phyloP scores from a whole-genome alignment of 2,888 invertebrate species.

The Heliothis peltigera region DNA sequence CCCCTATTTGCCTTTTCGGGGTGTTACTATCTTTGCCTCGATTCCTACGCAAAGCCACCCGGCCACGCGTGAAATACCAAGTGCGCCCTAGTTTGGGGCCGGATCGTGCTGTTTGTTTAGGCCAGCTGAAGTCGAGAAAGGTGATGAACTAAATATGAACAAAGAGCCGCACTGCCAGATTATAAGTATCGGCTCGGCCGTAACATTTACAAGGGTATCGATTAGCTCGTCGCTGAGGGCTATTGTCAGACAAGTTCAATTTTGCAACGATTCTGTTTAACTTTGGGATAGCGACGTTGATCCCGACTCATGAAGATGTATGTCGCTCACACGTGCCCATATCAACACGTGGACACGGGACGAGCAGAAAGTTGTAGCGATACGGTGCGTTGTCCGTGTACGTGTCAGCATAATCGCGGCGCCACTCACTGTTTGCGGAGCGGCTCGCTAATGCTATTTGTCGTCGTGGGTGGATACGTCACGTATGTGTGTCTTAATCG shows the following conservation, averaged over 20 bases:
- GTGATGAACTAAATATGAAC: constrained; percentile 85
- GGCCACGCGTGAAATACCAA: constrained; percentile 89
- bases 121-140: constrained; percentile 78
- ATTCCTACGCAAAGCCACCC: constrained; percentile 85
- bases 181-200: constrained; percentile 74
- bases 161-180: constrained; percentile 74
- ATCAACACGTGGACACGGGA: constrained; percentile 74
- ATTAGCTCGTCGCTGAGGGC: constrained; percentile 59
- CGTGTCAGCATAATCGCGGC: constrained; percentile 81
- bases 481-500: constrained; percentile 86
- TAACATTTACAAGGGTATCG: constrained; percentile 71
- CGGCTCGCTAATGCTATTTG: constrained; percentile 86
- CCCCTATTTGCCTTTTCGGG: constrained; percentile 87
- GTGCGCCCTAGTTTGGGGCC: constrained; percentile 87
- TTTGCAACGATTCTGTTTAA: constrained; percentile 61
- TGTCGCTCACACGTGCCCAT: constrained; percentile 71
- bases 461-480: constrained; percentile 80
- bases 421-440: constrained; percentile 82
- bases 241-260: constrained; percentile 56
- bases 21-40: constrained; percentile 86
- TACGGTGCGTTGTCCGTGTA: constrained; percentile 67
- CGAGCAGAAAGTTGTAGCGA: constrained; percentile 72
- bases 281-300: constrained; percentile 70
- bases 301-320: constrained; percentile 71
- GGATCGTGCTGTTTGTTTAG: constrained; percentile 88